Evolutionary conservation across 2,113 vertebrate species (phyloP), one percentile per base, ranked within the genome.

Genomic region (Sylvilagus bachmani): DNA sequence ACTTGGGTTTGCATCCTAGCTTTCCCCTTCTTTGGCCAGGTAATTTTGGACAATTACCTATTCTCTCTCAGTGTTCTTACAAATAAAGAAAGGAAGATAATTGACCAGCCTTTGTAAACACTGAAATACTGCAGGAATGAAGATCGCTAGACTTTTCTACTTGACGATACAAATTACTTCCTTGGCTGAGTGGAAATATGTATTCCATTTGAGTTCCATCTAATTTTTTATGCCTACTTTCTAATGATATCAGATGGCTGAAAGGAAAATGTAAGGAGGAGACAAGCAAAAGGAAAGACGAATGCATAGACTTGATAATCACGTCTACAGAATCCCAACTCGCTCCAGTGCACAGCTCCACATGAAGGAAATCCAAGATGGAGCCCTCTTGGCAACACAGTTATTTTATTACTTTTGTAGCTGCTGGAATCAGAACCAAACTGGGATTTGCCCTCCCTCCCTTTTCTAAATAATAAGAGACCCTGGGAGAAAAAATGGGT

Each of bases 161-260:
- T 81, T n/a, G 31, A 4, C 13, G 27, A 90, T 77, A 66, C 13
- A 77, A 83, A 70, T 71, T 86, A 51, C 24, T 93, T 82, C 58
- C 31, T n/a, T 89, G 36, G 31, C 58, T 73, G 22, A 85, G 49
- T 90, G 24, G 33, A 62, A 87, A 33, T 79, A 51, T 27, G 10
- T 27, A 62, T 90, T 96, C 86, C 78, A 6, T 82, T 74, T 94
- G 29, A 10, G 25, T 70, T 90, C 51, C 61, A 78, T 53, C 38
- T 91, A 31, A 61, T 92, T 82, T 86, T 86, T 51, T 21, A 81
- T 89, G 38, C n/a, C 38, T 29, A 16, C 12, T 94, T 91, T 79
- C 61, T 83, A 84, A 74, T 33, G 71, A 12, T 8, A 17, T 92
- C 10, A 55, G 85, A 66, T 53, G 14, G n/a, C 81, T 69, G 36